Evolutionary conservation across 2,113 vertebrate genomes (phyloP).

Genomic region (Oryzias melastigma): DNA sequence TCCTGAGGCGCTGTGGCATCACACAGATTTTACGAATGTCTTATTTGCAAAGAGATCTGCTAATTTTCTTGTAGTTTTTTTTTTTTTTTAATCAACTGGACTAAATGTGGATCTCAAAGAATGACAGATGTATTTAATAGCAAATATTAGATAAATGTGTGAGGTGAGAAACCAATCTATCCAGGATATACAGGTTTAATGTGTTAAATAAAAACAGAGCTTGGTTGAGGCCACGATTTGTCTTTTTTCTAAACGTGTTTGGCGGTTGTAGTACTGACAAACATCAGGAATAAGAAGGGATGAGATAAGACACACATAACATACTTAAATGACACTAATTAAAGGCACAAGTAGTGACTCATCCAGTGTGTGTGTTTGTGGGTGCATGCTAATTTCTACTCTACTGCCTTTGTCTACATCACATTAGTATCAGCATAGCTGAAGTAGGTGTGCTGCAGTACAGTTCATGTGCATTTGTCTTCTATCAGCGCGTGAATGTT

Average conservation of each 20-base stretch:
- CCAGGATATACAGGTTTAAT: neutral
- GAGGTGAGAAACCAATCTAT: neutral
- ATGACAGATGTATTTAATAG: too few relatives aligned
- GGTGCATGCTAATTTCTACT: conserved; percentile 7
- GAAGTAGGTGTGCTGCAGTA: conserved; percentile 32
- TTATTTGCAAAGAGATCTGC: too few relatives aligned
- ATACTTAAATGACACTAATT: conserved; percentile 63
- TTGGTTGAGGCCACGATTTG: conserved; percentile 18
- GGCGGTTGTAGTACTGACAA: conserved; percentile 25
- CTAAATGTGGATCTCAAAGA: too few relatives aligned
- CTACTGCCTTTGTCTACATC: conserved; percentile 41
- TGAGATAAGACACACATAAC: conserved; percentile 54
- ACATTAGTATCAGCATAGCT: conserved; percentile 44
- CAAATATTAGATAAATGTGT: neutral
- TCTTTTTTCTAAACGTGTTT: conserved; percentile 30
- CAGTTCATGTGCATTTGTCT: neutral
- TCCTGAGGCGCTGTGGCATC: neutral
- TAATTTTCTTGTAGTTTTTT: too few relatives aligned
- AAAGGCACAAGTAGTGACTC: conserved; percentile 50
- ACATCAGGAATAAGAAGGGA: conserved; percentile 32
- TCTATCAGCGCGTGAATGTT: neutral
- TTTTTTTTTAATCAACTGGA: too few relatives aligned
- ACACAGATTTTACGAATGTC: neutral
- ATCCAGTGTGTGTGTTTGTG: conserved; percentile 15
- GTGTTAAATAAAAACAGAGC: neutral